phyloP scores from a whole-genome alignment of 2,113 vertebrate species.

The Indri indri region DNA sequence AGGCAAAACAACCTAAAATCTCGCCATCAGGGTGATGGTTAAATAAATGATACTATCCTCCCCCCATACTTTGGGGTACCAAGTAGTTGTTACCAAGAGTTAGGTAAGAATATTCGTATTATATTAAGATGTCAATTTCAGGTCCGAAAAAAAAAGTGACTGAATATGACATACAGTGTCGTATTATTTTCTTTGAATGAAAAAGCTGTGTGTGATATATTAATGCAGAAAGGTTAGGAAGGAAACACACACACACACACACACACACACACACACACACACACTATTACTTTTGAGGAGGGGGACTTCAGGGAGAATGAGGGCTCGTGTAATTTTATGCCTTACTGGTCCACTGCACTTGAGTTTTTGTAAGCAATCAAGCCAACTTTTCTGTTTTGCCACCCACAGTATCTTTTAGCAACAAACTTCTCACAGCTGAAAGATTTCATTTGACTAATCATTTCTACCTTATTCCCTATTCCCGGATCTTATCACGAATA shows the following conservation, averaged over 20 bases:
- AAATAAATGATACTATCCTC: not conserved
- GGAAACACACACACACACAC: not conserved
- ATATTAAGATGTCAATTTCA: not conserved
- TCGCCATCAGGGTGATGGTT: not conserved
- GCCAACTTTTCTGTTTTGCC: not conserved
- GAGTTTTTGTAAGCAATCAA: not conserved
- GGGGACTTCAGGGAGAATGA: not conserved
- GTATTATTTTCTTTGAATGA: not conserved
- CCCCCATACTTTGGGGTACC: not conserved
- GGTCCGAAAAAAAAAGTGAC: not conserved
- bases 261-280: not conserved
- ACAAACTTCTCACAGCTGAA: constrained; percentile 18
- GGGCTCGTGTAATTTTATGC: not conserved
- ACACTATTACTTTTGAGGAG: not conserved
- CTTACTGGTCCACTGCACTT: not conserved
- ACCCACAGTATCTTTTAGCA: constrained; percentile 18
- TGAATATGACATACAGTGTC: not conserved
- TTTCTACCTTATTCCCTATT: constrained; percentile 39
- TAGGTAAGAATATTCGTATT: not conserved
- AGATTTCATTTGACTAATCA: constrained; percentile 47
- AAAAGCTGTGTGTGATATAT: not conserved
- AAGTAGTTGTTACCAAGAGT: too few species aligned
- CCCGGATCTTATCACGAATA: constrained; percentile 13
- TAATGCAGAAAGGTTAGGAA: not conserved
- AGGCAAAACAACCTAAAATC: not conserved